These are phyloP conservation scores for Hydrotaea cyrtoneurina DNA, from an alignment of 2,888 invertebrate genomes.

Conservation along the genomic window DNA sequence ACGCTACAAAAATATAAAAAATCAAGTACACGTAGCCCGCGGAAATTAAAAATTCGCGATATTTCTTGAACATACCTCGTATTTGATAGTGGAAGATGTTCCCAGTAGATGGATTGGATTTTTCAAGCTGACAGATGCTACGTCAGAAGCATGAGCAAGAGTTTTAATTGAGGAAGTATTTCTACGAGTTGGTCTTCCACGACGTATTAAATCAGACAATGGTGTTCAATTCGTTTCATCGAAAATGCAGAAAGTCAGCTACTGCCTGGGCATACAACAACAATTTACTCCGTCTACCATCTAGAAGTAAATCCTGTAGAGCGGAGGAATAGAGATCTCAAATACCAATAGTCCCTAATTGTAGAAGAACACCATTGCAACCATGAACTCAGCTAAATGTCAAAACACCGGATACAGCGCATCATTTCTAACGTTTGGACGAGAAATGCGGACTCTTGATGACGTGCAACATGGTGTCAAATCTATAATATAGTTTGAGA, in stretches of 20 bases:
- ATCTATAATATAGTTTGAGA: neutral
- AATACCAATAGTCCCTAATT: neutral
- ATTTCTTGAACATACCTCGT: too few relatives aligned
- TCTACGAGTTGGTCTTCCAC: conserved; percentile 72
- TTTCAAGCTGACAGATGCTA: conserved; percentile 72
- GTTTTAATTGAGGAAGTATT: conserved; percentile 76
- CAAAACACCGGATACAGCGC: conserved; percentile 73
- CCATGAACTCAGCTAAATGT: conserved; percentile 75
- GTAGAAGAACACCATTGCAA: conserved; percentile 41
- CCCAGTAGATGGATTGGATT: conserved; percentile 72
- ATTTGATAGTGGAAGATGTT: conserved; percentile 72
- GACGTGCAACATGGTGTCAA: conserved; percentile 72
- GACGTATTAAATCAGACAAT: conserved; percentile 75
- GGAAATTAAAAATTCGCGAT: too few relatives aligned
- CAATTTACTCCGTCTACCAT: conserved; percentile 73
- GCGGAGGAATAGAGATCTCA: conserved; percentile 26
- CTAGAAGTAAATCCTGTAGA: conserved; percentile 72
- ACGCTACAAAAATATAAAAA: too few relatives aligned
- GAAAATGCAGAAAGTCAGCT: conserved; percentile 66
- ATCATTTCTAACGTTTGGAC: conserved; percentile 75
- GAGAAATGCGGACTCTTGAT: conserved; percentile 74
- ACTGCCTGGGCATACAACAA: conserved; percentile 60
- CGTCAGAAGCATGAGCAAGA: conserved; percentile 73
- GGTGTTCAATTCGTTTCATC: conserved; percentile 73
- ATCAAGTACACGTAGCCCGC: too few relatives aligned